Base-by-base conservation (phyloP, 2,113 vertebrate genomes). In the Neofelis nebulosa region DNA sequence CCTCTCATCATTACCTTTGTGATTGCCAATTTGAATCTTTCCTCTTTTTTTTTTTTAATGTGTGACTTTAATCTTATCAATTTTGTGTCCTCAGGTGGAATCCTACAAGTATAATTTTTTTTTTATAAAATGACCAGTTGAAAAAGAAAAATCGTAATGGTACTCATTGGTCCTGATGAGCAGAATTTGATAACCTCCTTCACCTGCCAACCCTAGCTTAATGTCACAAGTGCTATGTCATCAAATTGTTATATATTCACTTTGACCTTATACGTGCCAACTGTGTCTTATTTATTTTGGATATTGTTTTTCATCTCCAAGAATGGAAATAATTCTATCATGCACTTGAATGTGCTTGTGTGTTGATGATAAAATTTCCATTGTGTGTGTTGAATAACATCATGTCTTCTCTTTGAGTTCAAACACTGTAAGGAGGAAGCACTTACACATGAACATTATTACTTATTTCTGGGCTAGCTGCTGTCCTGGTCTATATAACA, bases 71-170 rank as follows among this genome's bases (percentile, higher is more conserved):
- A 89, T 96, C 89, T 82, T 52, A 23, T 36, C 65, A 94, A n/a
- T 92, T 91, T 98, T 89, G 19, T 88, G 85, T 50, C 48, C 45
- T 94, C 66, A 65, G 48, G 61, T 95, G 21, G 41, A 95, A 79
- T 80, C 7, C 21, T 66, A 89, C 10, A 21, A 50, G 91, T 76
- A 89, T 31, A 92, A 73, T 63, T 41, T 69, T 57, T 92, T 3
- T 82, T 36, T 94, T 55, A 80, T 78, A 71, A 61, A 94, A 23
- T 31, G 31, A 45, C 88, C 10, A 36, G 2, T 63, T 89, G 69
- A 69, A 55, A 57, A 96, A 81, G 29, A 61, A 82, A 57, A 87
- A 86, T 45, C 13, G 7, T 18, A 12, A 23, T 52, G n/a, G 78
- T 63, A n/a, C 7, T 89, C 74, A 81, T n/a, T 69, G 14, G 66